These are phyloP conservation scores for Leptatherina wallacei DNA, from an alignment of 2,797 vertebrate species.

Conservation along the genomic window DNA sequence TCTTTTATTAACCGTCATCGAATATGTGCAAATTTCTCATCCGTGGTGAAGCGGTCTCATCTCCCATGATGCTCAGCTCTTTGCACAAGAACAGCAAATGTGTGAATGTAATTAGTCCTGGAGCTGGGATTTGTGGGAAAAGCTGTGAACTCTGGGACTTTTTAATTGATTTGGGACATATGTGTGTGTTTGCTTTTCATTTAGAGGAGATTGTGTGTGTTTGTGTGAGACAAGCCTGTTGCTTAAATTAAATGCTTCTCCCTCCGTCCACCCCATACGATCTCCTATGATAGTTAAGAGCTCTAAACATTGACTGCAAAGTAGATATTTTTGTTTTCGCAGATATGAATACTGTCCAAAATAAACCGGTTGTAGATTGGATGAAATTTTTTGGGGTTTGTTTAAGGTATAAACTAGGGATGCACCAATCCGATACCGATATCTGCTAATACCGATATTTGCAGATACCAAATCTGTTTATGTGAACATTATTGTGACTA, in stretches of 20 bases:
- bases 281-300: too few relatives aligned
- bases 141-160: constrained; percentile 68
- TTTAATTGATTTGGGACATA: constrained; percentile 71
- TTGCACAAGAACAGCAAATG: constrained; percentile 26
- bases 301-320: background rate
- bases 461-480: too few relatives aligned
- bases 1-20: constrained; percentile 43
- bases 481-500: too few relatives aligned
- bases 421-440: too few relatives aligned
- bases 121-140: constrained; percentile 57
- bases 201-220: constrained; percentile 49
- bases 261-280: background rate
- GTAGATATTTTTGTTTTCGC: background rate
- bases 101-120: constrained; percentile 68
- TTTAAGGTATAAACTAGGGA: too few relatives aligned
- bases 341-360: background rate
- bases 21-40: constrained; percentile 46
- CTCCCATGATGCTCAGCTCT: constrained; percentile 69
- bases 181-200: constrained; percentile 63
- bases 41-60: constrained; percentile 18
- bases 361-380: too few relatives aligned
- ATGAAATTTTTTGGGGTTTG: too few relatives aligned
- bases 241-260: background rate
- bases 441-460: too few relatives aligned
- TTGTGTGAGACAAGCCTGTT: constrained; percentile 6